A percentile compares a stretch with the other conserved stretches of the same genome.
Evolutionary conservation across 2,888 invertebrate genomes (phyloP).

Genomic region (Malthinus flaveolus): DNA sequence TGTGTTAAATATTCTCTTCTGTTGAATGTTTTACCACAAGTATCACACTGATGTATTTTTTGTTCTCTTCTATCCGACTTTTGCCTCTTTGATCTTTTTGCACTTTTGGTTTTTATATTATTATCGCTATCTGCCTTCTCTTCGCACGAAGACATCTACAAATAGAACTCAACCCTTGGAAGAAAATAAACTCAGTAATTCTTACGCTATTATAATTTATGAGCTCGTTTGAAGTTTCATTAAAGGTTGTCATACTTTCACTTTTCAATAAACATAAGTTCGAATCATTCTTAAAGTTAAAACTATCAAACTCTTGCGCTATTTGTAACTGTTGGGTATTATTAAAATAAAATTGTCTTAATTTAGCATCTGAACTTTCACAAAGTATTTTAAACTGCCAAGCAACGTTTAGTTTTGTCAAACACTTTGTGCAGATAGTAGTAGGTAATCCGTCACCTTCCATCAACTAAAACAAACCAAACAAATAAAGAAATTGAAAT

Average conservation of each 20-base stretch:
- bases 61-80: constrained; percentile 35
- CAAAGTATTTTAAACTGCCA: constrained; percentile 45
- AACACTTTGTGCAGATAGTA: constrained; percentile 41
- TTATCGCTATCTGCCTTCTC: background rate
- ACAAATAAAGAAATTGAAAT: background rate
- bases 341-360: constrained; percentile 39
- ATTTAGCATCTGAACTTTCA: constrained; percentile 42
- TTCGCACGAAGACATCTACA: background rate
- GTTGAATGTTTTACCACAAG: constrained; percentile 51
- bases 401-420: constrained; percentile 41
- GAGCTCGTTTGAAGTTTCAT: constrained; percentile 11
- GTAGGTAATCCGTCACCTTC: constrained; percentile 43
- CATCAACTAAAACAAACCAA: constrained; percentile 33
- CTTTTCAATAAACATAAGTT: constrained; percentile 25
- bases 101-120: constrained; percentile 21
- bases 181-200: too few relatives aligned
- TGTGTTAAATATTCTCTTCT: constrained; percentile 46
- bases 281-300: constrained; percentile 33
- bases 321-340: constrained; percentile 35
- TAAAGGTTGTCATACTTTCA: constrained; percentile 17
- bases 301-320: constrained; percentile 32
- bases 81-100: constrained; percentile 21
- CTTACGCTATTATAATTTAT: constrained; percentile 8
- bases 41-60: constrained; percentile 48
- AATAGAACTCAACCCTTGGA: background rate